These are phyloP conservation scores for Drosophila rhopaloa DNA, from an alignment of 1,140 invertebrate species.

Conservation along the genomic window DNA sequence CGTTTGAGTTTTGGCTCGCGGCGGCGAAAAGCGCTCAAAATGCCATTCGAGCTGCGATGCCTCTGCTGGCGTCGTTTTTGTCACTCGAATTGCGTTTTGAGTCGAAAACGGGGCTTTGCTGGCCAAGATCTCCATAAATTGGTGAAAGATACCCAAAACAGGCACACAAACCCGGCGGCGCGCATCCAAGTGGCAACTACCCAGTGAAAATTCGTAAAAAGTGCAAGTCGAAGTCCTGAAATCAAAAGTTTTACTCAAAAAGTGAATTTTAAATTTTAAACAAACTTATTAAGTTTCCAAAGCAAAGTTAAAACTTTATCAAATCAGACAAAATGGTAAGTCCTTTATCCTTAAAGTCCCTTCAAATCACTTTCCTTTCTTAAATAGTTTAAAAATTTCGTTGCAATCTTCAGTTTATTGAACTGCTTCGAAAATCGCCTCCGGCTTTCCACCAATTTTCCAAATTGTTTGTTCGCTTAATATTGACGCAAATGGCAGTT, in stretches of 20 bases:
- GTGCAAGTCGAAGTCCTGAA: conserved; percentile 45
- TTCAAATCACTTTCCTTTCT: neutral
- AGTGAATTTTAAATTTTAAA: conserved; percentile 19
- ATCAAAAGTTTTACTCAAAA: conserved; percentile 19
- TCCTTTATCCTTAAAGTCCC: conserved; percentile 8
- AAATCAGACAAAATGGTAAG: conserved; percentile 48
- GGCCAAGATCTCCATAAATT: conserved; percentile 76
- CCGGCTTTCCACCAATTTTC: conserved; percentile 28
- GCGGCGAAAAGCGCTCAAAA: conserved; percentile 59
- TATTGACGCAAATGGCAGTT: conserved; percentile 44
- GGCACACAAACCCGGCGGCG: conserved; percentile 65
- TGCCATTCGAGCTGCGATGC: conserved; percentile 61
- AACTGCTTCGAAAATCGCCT: conserved; percentile 36
- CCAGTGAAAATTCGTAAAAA: conserved; percentile 15
- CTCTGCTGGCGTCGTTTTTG: conserved; percentile 25
- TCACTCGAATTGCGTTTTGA: conserved; percentile 79
- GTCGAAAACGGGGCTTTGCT: conserved; percentile 66
- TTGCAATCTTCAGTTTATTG: conserved; percentile 30
- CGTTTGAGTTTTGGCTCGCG: conserved; percentile 30
- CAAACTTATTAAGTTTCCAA: conserved; percentile 16
- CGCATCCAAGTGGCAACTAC: conserved; percentile 58
- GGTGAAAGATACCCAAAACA: conserved; percentile 78
- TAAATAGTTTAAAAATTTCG: neutral
- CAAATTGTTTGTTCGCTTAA: conserved; percentile 18
- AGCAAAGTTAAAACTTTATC: neutral